A percentile compares a stretch with the other conserved stretches of the same genome.
Conservation (phyloP, 2,113 vertebrate species). For the Tachysurus vachellii region DNA sequence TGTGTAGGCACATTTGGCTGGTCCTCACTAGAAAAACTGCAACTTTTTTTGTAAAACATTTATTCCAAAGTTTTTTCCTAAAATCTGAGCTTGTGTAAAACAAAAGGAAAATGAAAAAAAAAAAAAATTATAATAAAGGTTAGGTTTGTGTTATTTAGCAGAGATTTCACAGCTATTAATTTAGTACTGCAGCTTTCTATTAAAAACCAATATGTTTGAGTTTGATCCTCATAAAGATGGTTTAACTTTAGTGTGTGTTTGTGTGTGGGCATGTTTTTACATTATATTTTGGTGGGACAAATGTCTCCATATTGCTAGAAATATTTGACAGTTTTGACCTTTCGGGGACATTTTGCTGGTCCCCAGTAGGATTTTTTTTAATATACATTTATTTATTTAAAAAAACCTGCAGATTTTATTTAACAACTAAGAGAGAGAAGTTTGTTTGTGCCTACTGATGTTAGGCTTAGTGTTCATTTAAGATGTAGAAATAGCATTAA, state of each 20-base stretch:
- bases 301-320: neutral
- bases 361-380: conserved; percentile 17
- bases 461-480: neutral
- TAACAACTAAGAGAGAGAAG: neutral
- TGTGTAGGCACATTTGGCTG: neutral
- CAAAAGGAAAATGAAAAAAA: no score
- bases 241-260: neutral
- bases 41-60: no score
- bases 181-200: no score
- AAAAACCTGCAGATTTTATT: neutral
- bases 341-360: neutral
- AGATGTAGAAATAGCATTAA: neutral
- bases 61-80: no score
- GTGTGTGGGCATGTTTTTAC: neutral
- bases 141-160: no score
- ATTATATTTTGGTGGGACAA: neutral
- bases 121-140: no score
- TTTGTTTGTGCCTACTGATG: neutral
- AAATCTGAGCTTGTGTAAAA: no score
- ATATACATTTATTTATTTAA: conserved; percentile 40
- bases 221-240: neutral
- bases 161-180: no score
- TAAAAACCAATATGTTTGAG: neutral
- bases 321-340: neutral
- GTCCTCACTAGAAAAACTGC: neutral